These are phyloP conservation scores for Asobara japonica DNA, from an alignment of 1,140 invertebrate genomes.

Conservation along the genomic window DNA sequence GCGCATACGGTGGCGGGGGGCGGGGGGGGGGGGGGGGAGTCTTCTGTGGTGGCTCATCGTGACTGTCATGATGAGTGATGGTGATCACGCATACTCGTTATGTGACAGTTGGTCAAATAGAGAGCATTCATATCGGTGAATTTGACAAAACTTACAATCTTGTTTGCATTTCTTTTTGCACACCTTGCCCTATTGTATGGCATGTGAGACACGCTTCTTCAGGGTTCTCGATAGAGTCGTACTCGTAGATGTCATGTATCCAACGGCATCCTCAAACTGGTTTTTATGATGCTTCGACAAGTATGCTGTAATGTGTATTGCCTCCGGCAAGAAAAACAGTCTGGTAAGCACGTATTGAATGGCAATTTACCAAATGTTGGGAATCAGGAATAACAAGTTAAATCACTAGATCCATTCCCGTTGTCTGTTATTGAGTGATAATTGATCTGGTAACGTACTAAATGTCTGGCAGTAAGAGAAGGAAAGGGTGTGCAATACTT, in stretches of 20 bases:
- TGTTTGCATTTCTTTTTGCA: no score
- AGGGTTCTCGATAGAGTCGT: not conserved
- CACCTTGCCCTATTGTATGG: not conserved
- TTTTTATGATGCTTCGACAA: conserved; percentile 8
- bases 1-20: not conserved
- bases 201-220: not conserved
- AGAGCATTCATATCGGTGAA: no score
- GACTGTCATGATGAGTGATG: not conserved
- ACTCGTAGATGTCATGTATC: not conserved
- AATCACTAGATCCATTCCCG: not conserved
- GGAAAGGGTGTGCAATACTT: no score
- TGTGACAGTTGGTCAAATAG: not conserved
- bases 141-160: no score
- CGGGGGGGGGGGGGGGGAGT: not conserved
- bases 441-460: no score
- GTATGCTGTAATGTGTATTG: not conserved
- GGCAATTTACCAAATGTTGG: not conserved
- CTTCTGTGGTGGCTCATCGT: not conserved
- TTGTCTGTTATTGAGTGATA: not conserved
- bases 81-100: not conserved
- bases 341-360: not conserved
- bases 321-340: not conserved
- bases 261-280: not conserved
- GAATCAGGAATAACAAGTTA: not conserved
- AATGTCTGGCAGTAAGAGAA: no score